A percentile compares a stretch with the other conserved stretches of the same genome.
These are phyloP conservation scores for Nomada fabriciana DNA, from an alignment of 2,888 invertebrate genomes.

Conservation along the genomic window DNA sequence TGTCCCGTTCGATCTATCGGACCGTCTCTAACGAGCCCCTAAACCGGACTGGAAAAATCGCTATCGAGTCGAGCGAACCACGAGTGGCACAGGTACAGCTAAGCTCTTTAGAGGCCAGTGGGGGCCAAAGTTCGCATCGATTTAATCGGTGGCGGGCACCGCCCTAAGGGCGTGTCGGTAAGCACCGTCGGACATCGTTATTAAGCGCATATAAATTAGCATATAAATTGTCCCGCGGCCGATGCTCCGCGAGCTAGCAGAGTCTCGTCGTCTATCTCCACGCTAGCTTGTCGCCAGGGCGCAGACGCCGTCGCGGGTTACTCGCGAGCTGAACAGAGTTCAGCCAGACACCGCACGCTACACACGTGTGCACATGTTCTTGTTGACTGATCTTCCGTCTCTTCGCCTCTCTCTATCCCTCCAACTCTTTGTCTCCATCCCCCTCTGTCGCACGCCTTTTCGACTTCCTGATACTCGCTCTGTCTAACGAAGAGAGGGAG, in stretches of 20 bases:
- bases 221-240: slow-evolving; percentile 82
- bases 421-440: neutral
- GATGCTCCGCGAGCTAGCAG: slow-evolving; percentile 46
- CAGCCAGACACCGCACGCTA: neutral
- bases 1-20: slow-evolving; percentile 10
- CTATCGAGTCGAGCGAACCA: neutral
- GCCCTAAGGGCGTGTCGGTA: slow-evolving; percentile 82
- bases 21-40: neutral
- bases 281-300: slow-evolving; percentile 2
- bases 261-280: slow-evolving; percentile 34
- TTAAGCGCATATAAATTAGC: slow-evolving; percentile 84
- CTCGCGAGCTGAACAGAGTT: neutral
- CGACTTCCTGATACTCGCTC: slow-evolving; percentile 32
- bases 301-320: slow-evolving; percentile 13
- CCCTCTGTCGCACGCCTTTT: slow-evolving; percentile 29
- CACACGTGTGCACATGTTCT: slow-evolving; percentile 26
- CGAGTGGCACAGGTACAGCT: neutral
- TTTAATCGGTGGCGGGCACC: slow-evolving; percentile 77
- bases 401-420: neutral
- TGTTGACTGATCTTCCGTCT: slow-evolving; percentile 28
- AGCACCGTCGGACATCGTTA: slow-evolving; percentile 84
- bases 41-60: slow-evolving; percentile 13
- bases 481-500: slow-evolving; percentile 34
- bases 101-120: slow-evolving; percentile 29
- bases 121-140: slow-evolving; percentile 74